Base-by-base conservation (phyloP, 2,797 vertebrate genomes). In the Bradypus variegatus region DNA sequence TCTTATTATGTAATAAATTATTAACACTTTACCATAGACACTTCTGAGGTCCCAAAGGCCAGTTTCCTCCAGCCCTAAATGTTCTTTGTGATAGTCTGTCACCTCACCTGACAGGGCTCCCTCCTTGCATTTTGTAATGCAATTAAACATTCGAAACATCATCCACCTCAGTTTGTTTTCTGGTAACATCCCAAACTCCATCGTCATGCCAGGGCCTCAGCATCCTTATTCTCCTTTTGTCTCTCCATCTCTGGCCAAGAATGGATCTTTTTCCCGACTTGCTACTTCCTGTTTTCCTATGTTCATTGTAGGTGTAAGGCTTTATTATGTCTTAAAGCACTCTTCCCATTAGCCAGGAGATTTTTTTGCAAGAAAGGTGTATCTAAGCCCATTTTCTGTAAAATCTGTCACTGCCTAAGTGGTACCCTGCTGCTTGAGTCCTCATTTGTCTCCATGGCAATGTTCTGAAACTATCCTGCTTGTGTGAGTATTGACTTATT, bases 371-470 rank as follows among this genome's bases (percentile, higher is more conserved):
- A 93, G 78, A 92, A 95, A 90, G 86, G 91, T 94, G 62, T 75
- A 62, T 67, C 75, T 85, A 76, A 95, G 81, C 82, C 75, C 87
- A 94, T 93, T 95, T 94, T 86, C 90, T 84, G 18, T 83, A 88
- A 92, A 78, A 86, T 87, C 90, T 91, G 93, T 91, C 94, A 93
- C 60, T 69, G 85, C 92, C 87, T 94, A 93, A 93, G 95, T 93
- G 95, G 81, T 82, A 84, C 89, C 95, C 95, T 93, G 92, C 93
- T 89, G 91, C 90, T 89, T 93, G 88, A 82, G 87, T 64, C 80
- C 82, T 89, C 92, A 13, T 94, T 85, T 1, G 38, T 95, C 91
- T 95, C 95, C 93, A 95, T 93, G 94, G 94, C 85, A 87, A 95
- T 95, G 85, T 91, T 93, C 95, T 87, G 76, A 91, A 94, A 93